Evolutionary conservation across 2,888 invertebrate species (phyloP), one percentile per base, ranked within the genome.

Genomic region (Stenoptilia bipunctidactyla): DNA sequence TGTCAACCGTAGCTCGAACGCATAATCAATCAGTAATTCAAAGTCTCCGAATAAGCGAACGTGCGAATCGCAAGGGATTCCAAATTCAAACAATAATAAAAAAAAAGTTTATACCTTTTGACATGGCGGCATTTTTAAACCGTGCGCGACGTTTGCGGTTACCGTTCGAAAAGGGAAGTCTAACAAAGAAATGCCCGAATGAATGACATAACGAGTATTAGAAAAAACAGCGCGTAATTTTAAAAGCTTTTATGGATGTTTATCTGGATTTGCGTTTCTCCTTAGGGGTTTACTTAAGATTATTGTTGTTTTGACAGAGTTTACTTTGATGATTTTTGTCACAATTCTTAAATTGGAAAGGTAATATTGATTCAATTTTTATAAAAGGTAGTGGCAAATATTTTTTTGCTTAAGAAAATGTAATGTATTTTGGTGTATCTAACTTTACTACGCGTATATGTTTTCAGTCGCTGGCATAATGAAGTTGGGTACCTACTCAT

Each of bases 21-120:
- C 70, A 79, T 82, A 82, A 82, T 80, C 82, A 79, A 82, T 82
- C 82, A 80, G 77, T 68, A 71, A 77, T 69, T 66, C 74, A 61
- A 64, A 66, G 61, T 66, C 58, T 66, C 61, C 62, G 59, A 47
- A 52, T 55, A 34, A 52, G 61, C 64, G 73, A 67, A 73, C 71
- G 68, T 58, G 63, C 57, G 51, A 68, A 67, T 63, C 80, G 46
- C 82, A 47, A 45, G 77, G 75, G 80, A 80, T 66, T 76, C 60
- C 58, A 62, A 66, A 61, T 75, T 67, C 59, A 47, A 66, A 74
- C 65, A 70, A 75, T 72, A 20, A 20, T 5, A 20, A 20, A 20
- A 20, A n/a, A n/a, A n/a, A n/a, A n/a, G 5, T 25, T 25, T 30
- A 10, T 30, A 12, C 3, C 30, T n/a, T 30, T 52, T 51, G 37